A percentile compares a stretch with the other conserved stretches of the same genome.
Conservation (phyloP, 2,113 vertebrate genomes). For the Syngnathoides biaculeatus region DNA sequence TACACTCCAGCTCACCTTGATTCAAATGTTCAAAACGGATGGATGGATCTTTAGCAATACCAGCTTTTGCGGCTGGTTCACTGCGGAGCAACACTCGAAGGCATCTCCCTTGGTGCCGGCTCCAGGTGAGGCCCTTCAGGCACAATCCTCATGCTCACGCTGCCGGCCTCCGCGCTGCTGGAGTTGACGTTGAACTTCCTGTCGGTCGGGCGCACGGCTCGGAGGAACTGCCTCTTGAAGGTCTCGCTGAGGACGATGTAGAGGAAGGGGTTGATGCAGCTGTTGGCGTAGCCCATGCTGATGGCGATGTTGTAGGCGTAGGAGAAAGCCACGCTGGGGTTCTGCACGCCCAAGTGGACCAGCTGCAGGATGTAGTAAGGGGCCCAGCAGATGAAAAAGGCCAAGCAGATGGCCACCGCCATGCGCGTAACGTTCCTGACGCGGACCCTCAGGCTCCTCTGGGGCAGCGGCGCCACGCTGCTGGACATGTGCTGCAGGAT, state of each 20-base stretch:
- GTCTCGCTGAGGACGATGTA: conserved; percentile 71
- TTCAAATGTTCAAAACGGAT: no score
- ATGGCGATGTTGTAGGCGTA: conserved; percentile 73
- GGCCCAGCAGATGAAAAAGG: conserved; percentile 84
- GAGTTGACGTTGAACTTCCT: conserved; percentile 57
- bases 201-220: conserved; percentile 46
- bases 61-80: conserved; percentile 27
- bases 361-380: conserved; percentile 77
- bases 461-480: conserved; percentile 77
- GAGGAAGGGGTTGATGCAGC: conserved; percentile 75
- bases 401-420: conserved; percentile 82
- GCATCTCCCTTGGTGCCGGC: conserved; percentile 58
- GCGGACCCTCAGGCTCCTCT: conserved; percentile 71
- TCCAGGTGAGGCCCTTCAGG: conserved; percentile 70
- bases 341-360: conserved; percentile 66
- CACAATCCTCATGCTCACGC: conserved; percentile 68
- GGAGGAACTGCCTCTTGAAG: conserved; percentile 65
- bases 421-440: conserved; percentile 81
- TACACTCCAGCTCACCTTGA: no score
- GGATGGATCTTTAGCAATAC: not conserved
- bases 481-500: conserved; percentile 84
- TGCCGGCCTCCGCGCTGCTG: conserved; percentile 53
- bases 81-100: conserved; percentile 54
- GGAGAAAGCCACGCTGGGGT: conserved; percentile 63
- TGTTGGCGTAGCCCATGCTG: conserved; percentile 76